Percentiles rank a stretch among this genome's conserved stretches.
These are phyloP conservation scores for Trissonchulus latispiculum DNA, from an alignment of 2,888 invertebrate genomes.

Conservation along the genomic window DNA sequence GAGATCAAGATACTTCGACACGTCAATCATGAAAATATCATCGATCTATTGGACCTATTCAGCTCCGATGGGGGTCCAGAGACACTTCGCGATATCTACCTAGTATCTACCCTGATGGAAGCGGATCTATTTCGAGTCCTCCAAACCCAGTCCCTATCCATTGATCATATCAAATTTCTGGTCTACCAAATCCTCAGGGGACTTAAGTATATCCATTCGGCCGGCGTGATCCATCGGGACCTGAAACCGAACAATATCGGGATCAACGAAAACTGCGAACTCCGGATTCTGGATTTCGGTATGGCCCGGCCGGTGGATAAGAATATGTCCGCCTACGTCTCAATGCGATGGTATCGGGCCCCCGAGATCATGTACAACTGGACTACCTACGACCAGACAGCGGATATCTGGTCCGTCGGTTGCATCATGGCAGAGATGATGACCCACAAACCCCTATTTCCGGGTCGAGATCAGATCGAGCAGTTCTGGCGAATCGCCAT, in stretches of 20 bases:
- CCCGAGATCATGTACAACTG: constrained; percentile 17
- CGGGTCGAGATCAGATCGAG: constrained; percentile 17
- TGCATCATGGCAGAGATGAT: constrained; percentile 20
- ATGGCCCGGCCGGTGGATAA: constrained; percentile 8
- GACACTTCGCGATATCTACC: not conserved
- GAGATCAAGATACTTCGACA: constrained; percentile 9
- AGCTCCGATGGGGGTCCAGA: not conserved
- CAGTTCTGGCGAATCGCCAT: constrained; percentile 1
- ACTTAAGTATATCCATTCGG: constrained; percentile 18
- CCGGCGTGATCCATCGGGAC: constrained; percentile 16
- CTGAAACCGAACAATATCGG: constrained; percentile 17
- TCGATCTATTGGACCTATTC: constrained; percentile 13
- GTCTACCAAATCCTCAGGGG: constrained; percentile 17
- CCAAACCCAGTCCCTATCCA: not conserved
- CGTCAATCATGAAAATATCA: constrained; percentile 15
- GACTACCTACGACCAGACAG: not conserved
- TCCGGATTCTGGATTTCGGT: constrained; percentile 16
- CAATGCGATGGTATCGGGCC: constrained; percentile 19
- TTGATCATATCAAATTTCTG: constrained; percentile 10
- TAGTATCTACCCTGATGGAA: constrained; percentile 8
- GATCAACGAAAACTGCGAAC: constrained; percentile 16
- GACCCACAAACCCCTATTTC: constrained; percentile 13
- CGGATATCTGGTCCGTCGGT: constrained; percentile 19
- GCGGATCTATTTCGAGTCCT: constrained; percentile 9
- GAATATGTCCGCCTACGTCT: constrained; percentile 17